These are phyloP conservation scores for Trachelus stipa DNA, from an alignment of 2,888 invertebrate genomes.

Conservation along the genomic window DNA sequence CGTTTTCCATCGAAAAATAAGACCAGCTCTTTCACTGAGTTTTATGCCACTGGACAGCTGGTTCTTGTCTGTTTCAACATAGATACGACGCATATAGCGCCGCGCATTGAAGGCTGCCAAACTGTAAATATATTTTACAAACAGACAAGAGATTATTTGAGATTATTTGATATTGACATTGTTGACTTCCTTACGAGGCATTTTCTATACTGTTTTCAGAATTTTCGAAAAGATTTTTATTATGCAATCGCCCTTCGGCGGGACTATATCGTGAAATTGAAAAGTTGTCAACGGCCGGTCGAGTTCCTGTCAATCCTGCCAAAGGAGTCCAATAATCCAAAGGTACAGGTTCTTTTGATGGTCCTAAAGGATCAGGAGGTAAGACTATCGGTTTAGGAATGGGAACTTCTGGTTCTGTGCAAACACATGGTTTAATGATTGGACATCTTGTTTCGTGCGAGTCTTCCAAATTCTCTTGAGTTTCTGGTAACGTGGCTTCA, in stretches of 20 bases:
- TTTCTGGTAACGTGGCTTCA: neutral
- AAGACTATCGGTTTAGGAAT: neutral
- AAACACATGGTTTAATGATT: neutral
- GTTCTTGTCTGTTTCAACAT: slow-evolving; percentile 75
- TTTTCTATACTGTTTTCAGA: slow-evolving; percentile 11
- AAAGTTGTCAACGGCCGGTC: slow-evolving; percentile 80
- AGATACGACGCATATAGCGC: slow-evolving; percentile 74
- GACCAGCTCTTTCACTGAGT: slow-evolving; percentile 74
- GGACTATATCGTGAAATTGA: slow-evolving; percentile 79
- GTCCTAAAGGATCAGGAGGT: slow-evolving; percentile 25
- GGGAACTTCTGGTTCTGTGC: neutral
- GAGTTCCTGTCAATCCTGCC: slow-evolving; percentile 76
- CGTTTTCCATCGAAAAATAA: slow-evolving; percentile 79
- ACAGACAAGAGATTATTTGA: neutral
- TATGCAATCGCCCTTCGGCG: slow-evolving; percentile 74
- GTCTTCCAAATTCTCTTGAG: neutral
- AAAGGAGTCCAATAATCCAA: slow-evolving; percentile 75
- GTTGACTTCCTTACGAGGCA: neutral
- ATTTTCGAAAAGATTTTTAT: slow-evolving; percentile 24
- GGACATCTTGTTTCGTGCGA: neutral
- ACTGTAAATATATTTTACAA: slow-evolving; percentile 19
- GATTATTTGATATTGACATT: neutral
- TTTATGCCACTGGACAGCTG: slow-evolving; percentile 76
- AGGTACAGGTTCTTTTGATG: slow-evolving; percentile 19
- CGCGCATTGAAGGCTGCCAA: slow-evolving; percentile 68